Evolutionary conservation across 64 coral and sea anemone species (phyloP), one percentile per base, ranked within the genome.

Genomic region (Actinia tenebrosa): DNA sequence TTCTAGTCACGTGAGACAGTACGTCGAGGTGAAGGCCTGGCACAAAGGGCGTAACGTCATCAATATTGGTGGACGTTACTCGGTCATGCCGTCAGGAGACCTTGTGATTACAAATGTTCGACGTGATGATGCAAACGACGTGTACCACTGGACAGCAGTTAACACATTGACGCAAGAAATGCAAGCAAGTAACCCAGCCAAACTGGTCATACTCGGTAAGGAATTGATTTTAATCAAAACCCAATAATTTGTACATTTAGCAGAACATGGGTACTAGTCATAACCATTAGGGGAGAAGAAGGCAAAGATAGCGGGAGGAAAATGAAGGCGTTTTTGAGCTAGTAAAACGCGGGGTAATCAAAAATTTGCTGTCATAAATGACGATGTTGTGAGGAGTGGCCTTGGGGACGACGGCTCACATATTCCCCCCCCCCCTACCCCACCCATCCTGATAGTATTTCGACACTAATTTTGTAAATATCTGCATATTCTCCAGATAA

Each of bases 41-140:
- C 78, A 93, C 55, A 84, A 93, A 18, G 82, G 89, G 1, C 91
- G 85, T 16, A 53, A 84, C 13, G 85, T 83, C 20, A 86, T 95
- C 44, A 81, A 82, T 13, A 69, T 93, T 53, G 91, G 94, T 16
- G 94, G 91, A 63, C 91, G 88, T 60, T 93, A 88, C 62, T 90
- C 80, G 6, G 55, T 96, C 18, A 93, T 96, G 94, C 94, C 94
- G 44, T 93, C 94, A 18, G 94, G 94, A 66, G 91, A 96, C 77
- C 82, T 96, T 50, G 84, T 96, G 8, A 96, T 96, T 43, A 96
- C 91, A 22, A 96, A 89, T 50, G 88, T 90, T 20, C 80, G 89
- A 16, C 59, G 8, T 72, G 88, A 87, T 14, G 91, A 93, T 37
- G 45, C 66, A 26, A 30, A 16, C 5, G 7, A 66, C 4, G 87